Base-by-base conservation (phyloP, 2,888 invertebrate species). In the Fragum sueziense region DNA sequence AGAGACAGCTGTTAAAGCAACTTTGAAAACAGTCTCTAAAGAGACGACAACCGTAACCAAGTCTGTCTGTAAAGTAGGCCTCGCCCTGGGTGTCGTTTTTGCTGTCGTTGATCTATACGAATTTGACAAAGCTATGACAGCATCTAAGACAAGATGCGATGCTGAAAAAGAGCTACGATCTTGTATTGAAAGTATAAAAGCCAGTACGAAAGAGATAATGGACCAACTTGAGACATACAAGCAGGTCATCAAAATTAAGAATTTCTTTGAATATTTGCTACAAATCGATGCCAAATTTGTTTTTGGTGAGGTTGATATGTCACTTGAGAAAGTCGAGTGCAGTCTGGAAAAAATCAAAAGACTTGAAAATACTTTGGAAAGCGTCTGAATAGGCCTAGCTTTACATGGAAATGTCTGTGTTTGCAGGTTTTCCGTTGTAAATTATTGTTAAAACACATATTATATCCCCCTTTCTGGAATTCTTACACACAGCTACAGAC, bases 41-140 rank as follows among this genome's bases (percentile, higher is more conserved):
- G 61, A 61, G 22, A 31, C 33, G 20, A 31, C 33, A 33, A 61
- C n/a, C n/a, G 33, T 61, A 33, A 61, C 61, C 3, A 61, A 61
- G 29, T 31, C 31, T n/a, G 61, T 61, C 31, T 31, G 61, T 61
- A 31, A 33, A n/a, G n/a, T 61, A 33, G 33, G 61, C 20, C 61
- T 61, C 3, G 33, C 33, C 2, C 61, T 61, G 2, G 61, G 61
- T 61, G 33, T 61, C n/a, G 33, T 61, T 31, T n/a, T n/a, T n/a
- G 59, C 61, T 33, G 61, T 33, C n/a, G 29, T 61, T 61, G 61
- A 61, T 31, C 31, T 61, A 20, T 61, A 61, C n/a, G 33, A 61
- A 31, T 20, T 61, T 33, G 61, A 33, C n/a, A n/a, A 31, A 61
- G 61, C 61, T n/a, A 14, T 61, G 1, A 14, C 14, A 33, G 61